A percentile compares a stretch with the other conserved stretches of the same genome.
Conservation (phyloP, 2,113 vertebrate genomes). For the Cromileptes altivelis region DNA sequence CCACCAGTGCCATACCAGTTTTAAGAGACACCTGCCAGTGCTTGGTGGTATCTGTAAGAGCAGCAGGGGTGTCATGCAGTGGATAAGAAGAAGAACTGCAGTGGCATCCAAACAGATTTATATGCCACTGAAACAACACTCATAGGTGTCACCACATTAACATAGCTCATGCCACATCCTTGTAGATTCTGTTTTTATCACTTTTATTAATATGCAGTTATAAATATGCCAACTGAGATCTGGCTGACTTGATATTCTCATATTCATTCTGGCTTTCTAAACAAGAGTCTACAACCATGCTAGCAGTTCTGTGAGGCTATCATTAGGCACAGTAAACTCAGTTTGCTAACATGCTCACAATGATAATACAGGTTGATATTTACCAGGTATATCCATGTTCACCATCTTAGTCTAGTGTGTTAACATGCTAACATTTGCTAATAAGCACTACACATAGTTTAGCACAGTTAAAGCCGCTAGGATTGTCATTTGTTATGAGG, state of each 20-base stretch:
- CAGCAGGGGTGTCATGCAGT: neutral
- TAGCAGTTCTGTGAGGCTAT: neutral
- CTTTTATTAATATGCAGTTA: neutral
- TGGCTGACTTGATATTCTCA: neutral
- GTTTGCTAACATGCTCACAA: neutral
- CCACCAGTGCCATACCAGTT: neutral
- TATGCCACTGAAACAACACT: neutral
- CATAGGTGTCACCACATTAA: neutral
- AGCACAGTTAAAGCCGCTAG: no score
- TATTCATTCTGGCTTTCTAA: neutral
- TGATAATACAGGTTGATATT: no score
- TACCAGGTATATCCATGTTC: no score
- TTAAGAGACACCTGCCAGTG: neutral
- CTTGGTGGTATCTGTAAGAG: neutral
- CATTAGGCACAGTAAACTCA: neutral
- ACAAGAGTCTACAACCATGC: neutral
- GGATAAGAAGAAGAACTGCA: neutral
- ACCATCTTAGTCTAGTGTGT: no score
- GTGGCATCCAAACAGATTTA: neutral
- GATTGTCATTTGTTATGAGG: no score
- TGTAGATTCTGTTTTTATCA: neutral
- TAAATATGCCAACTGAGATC: slow-evolving; percentile 3
- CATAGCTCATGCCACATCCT: neutral
- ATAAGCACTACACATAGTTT: neutral
- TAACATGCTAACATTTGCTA: neutral